Percentiles rank a stretch among this genome's conserved stretches.
Conservation (phyloP, 2,113 vertebrate genomes). For the Odontophorus gujanensis region DNA sequence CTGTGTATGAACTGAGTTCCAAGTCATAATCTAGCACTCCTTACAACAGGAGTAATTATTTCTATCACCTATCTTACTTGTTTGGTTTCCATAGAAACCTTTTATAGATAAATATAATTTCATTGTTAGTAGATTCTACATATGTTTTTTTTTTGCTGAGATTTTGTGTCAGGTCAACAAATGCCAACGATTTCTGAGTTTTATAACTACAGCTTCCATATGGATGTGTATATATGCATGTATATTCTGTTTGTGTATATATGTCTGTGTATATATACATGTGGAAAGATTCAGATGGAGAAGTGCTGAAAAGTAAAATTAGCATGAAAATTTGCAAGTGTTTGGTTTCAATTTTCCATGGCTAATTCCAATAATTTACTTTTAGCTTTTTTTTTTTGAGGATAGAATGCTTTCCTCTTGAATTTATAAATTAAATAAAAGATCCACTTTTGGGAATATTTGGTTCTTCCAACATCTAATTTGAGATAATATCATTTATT, state of each 20-base stretch:
- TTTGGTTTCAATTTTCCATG: conserved; percentile 8
- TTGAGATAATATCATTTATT: background rate
- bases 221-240: background rate
- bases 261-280: background rate
- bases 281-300: background rate
- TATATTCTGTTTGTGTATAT: too few relatives aligned
- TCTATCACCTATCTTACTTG: background rate
- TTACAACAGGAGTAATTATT: conserved; percentile 35
- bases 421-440: conserved; percentile 22
- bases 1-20: conserved; percentile 54
- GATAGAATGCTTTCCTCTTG: background rate
- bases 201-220: background rate
- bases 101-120: conserved; percentile 69
- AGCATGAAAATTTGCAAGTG: background rate
- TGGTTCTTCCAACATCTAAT: conserved; percentile 20
- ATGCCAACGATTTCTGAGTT: conserved; percentile 56
- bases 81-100: conserved; percentile 76
- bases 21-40: conserved; percentile 43
- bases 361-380: background rate
- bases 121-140: conserved; percentile 64
- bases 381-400: background rate
- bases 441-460: background rate
- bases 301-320: background rate
- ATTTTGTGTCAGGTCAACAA: conserved; percentile 64
- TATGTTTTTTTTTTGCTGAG: conserved; percentile 39